A percentile compares a stretch with the other conserved stretches of the same genome.
These are phyloP conservation scores for Bedellia somnulentella DNA, from an alignment of 2,888 invertebrate genomes.

Conservation along the genomic window DNA sequence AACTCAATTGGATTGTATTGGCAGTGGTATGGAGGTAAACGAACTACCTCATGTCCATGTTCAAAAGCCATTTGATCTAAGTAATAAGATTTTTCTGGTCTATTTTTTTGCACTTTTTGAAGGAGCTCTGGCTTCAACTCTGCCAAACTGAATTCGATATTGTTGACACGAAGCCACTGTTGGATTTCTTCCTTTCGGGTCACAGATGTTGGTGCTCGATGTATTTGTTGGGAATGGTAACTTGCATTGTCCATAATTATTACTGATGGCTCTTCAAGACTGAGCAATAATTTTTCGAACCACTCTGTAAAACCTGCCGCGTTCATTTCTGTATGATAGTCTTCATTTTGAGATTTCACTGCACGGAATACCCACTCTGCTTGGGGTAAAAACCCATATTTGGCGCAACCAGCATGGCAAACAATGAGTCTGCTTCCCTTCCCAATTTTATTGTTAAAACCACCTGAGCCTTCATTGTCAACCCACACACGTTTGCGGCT, in stretches of 20 bases:
- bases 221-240: conserved; percentile 9
- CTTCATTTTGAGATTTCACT: conserved; percentile 6
- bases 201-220: no score
- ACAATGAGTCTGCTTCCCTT: no score
- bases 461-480: neutral
- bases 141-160: no score
- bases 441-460: conserved; percentile 1
- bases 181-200: conserved; percentile 9
- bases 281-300: conserved; percentile 7
- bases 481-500: conserved; percentile 1
- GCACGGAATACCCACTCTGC: conserved; percentile 5
- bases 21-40: conserved; percentile 1
- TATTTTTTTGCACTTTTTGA: no score
- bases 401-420: conserved; percentile 7
- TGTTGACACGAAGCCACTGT: no score
- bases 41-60: conserved; percentile 1
- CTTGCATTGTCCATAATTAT: conserved; percentile 10
- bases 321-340: no score
- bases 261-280: conserved; percentile 8
- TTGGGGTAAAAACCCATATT: conserved; percentile 7
- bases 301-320: conserved; percentile 7
- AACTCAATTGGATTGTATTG: neutral
- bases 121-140: no score
- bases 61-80: no score
- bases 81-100: no score